Base-by-base conservation (phyloP, 2,113 vertebrate genomes). In the Psettodes erumei region DNA sequence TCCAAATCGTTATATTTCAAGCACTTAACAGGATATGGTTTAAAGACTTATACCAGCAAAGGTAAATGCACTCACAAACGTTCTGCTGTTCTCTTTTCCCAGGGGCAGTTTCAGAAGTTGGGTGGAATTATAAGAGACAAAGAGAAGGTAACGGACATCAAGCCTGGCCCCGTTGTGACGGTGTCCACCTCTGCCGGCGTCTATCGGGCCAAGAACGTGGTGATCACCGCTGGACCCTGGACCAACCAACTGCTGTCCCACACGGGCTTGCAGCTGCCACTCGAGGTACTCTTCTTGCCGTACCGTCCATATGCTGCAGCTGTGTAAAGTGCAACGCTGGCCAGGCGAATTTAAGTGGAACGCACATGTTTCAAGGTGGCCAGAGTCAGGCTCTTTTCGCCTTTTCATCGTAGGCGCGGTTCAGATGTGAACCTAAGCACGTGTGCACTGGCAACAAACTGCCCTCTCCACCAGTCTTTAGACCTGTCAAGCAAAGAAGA, bases 171-270 rank as follows among this genome's bases (percentile, higher is more conserved):
- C 0, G 37, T 82, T 7, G 86, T 97, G 62, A 93, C 79, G 0
- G 90, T 99, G 70, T 93, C 91, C 58, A 97, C 96, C 51, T 75
- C 84, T 0, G 68, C 72, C 0, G 89, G 90, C 11, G 88, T 84
- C 53, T 96, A 98, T 90, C 90, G 58, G 79, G 92, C 96, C 6
- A 93, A 89, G 35, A 93, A 87, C 50, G 35, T 99, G 79, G 86
- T 98, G 88, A 93, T 99, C 72, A 89, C 96, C 0, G 95, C 94
- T 0, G 98, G 97, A 71, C 87, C 97, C 6, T 99, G 97, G 97
- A 88, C 95, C 0, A 92, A 94, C n/a, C 75, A 11, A 40, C 71
- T 98, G 0, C 86, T 98, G 67, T 79, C 79, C 15, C 90, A 92
- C 1, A 88, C 94, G 55, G 95, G 95, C 10, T 88, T 97, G 6